Base-by-base conservation (phyloP, 2,797 vertebrate species). In the Enteromius viviparus region DNA sequence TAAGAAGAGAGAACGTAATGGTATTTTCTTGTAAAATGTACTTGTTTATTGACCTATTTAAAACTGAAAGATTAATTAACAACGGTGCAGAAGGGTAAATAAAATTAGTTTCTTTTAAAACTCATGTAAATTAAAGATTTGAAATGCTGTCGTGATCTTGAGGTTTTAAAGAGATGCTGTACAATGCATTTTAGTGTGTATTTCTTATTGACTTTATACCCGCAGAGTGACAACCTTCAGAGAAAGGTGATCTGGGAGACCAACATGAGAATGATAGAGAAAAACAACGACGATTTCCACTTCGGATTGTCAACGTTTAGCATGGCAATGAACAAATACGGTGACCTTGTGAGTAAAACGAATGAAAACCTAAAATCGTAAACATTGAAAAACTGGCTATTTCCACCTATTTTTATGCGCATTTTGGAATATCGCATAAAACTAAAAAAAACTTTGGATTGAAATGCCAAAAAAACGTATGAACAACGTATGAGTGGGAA, bases 271-370 rank as follows among this genome's bases (percentile, higher is more conserved):
- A 72, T 86, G 65, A 95, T 95, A 26, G 90, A 94, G 21, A 86
- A 92, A 66, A 94, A 94, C 82, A 95, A 95, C 62, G 80, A 85
- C 0, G 80, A 90, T 9, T 94, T 90, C 84, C 81, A 86, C 6
- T 88, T 86, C 71, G 94, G 95, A 45, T 86, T 64, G 76, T 93
- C 82, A 81, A 84, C 85, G 1, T 95, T 94, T 76, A 84, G 86
- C 9, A 94, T 95, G 94, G 83, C 90, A 72, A 95, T 95, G 93
- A 95, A 95, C 86, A 95, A 92, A 91, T 95, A 94, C 47, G 95
- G 95, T 84, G 95, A 94, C 84, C 87, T 95, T 87, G 95, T 95
- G 84, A 92, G 88, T 86, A 82, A 49, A 75, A 34, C 11, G 0
- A 40, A 1, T 21, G 45, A 34, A 53, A 14, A 53, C 15, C 9